These are phyloP conservation scores for Schizopygopsis malacanthus DNA, from an alignment of 2,797 vertebrate species.

Conservation along the genomic window DNA sequence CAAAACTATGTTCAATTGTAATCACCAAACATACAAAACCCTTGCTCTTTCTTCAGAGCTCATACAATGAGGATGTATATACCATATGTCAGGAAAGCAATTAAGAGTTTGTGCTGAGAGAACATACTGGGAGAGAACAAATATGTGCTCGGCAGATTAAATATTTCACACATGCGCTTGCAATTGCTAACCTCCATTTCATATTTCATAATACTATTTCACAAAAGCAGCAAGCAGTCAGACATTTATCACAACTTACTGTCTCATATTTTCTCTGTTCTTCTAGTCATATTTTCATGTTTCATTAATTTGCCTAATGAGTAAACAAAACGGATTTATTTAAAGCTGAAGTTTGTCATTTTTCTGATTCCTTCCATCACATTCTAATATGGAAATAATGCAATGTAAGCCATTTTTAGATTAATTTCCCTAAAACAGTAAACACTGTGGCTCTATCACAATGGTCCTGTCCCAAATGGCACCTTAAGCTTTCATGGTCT, in stretches of 20 bases:
- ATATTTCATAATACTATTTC: slow-evolving; percentile 22
- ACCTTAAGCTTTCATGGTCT: too few relatives aligned
- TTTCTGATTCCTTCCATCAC: background rate
- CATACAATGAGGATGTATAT: slow-evolving; percentile 19
- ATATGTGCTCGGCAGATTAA: slow-evolving; percentile 41
- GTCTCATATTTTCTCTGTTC: background rate
- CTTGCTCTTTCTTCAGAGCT: slow-evolving; percentile 32
- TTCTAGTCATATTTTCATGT: background rate
- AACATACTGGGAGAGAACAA: slow-evolving; percentile 45
- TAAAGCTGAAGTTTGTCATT: background rate
- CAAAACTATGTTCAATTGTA: slow-evolving; percentile 13
- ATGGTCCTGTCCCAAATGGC: background rate
- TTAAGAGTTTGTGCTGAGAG: slow-evolving; percentile 19
- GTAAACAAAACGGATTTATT: slow-evolving; percentile 5
- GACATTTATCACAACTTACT: slow-evolving; percentile 11
- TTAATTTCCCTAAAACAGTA: background rate
- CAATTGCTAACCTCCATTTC: slow-evolving; percentile 35
- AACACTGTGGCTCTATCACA: background rate
- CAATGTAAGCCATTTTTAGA: background rate
- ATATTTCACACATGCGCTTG: slow-evolving; percentile 34
- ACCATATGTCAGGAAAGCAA: slow-evolving; percentile 48
- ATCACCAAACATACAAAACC: slow-evolving; percentile 40
- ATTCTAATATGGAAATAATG: background rate
- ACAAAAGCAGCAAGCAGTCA: slow-evolving; percentile 11
- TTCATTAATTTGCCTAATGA: background rate